phyloP scores from a whole-genome alignment of 2,113 vertebrate genomes.

The Sebastes schlegelii region DNA sequence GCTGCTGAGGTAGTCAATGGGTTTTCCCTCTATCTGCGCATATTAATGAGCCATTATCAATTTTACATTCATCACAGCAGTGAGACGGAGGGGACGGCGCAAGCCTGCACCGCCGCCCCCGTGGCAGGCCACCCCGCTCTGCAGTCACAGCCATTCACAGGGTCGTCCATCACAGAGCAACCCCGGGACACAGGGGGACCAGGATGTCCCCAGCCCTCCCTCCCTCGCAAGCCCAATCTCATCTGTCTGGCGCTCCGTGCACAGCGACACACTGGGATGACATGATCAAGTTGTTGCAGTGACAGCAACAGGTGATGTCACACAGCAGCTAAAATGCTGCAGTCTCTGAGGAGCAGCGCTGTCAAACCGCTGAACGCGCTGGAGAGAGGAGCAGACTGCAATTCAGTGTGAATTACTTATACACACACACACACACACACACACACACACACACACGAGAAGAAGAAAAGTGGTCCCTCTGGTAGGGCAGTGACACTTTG shows the following conservation, averaged over 20 bases:
- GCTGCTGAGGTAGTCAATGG: constrained; percentile 79
- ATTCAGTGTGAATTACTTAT: constrained; percentile 17
- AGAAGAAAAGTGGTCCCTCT: constrained; percentile 22
- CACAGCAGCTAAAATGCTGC: constrained; percentile 60
- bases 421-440: not conserved
- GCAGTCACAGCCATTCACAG: constrained; percentile 42
- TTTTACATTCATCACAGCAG: constrained; percentile 80
- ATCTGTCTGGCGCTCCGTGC: constrained; percentile 13
- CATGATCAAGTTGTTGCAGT: constrained; percentile 59
- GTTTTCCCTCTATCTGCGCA: constrained; percentile 65
- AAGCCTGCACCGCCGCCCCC: constrained; percentile 20
- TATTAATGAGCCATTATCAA: constrained; percentile 84
- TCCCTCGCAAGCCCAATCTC: constrained; percentile 14
- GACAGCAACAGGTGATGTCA: constrained; percentile 74
- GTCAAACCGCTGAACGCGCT: constrained; percentile 35
- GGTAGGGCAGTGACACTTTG: constrained; percentile 7
- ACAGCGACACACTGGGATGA: constrained; percentile 12
- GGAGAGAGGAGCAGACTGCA: constrained; percentile 36
- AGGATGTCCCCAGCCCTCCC: constrained; percentile 31
- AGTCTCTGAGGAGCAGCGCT: constrained; percentile 64
- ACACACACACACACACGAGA: constrained; percentile 15
- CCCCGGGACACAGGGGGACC: constrained; percentile 31
- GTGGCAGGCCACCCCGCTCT: constrained; percentile 43
- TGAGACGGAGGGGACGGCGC: constrained; percentile 39
- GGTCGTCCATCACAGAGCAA: constrained; percentile 66